A percentile compares a stretch with the other conserved stretches of the same genome.
Evolutionary conservation across 2,888 invertebrate genomes (phyloP).

Genomic region (Caenorhabditis macrosperma): DNA sequence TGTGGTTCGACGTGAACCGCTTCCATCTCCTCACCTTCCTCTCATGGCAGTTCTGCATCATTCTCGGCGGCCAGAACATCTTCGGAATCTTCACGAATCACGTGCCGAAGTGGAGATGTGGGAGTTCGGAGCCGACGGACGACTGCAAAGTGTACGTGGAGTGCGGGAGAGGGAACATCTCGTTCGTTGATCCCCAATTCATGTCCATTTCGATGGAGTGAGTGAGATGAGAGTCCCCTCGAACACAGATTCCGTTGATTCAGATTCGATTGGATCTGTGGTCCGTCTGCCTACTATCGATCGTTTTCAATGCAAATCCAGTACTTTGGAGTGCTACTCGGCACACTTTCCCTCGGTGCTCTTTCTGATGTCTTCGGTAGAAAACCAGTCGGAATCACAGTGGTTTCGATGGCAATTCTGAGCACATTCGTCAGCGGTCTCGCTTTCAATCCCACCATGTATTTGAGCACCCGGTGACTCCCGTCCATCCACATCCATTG

Average conservation of each 20-base stretch:
- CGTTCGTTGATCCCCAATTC: neutral
- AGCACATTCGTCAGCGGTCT: neutral
- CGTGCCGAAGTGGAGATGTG: constrained; percentile 59
- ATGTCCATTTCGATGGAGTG: neutral
- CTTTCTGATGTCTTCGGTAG: constrained; percentile 55
- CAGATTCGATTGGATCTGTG: neutral
- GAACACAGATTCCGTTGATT: neutral
- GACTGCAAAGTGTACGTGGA: neutral
- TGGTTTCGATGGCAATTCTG: constrained; percentile 54
- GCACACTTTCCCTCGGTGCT: constrained; percentile 70
- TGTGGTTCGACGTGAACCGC: constrained; percentile 9
- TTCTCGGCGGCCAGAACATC: constrained; percentile 69
- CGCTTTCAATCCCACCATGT: neutral
- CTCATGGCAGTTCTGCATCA: constrained; percentile 67
- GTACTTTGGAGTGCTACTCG: constrained; percentile 12
- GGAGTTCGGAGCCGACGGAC: constrained; percentile 49
- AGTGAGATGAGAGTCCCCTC: neutral
- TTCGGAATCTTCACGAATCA: constrained; percentile 74
- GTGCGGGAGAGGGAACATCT: neutral
- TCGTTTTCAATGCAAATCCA: neutral
- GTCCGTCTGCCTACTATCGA: neutral
- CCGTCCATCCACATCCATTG: neutral
- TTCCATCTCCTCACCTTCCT: neutral
- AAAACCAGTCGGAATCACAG: constrained; percentile 49
- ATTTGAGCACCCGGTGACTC: neutral